Evolutionary conservation across 2,888 invertebrate genomes (phyloP), one percentile per base, ranked within the genome.

Genomic region (Scrobipalpa costella): DNA sequence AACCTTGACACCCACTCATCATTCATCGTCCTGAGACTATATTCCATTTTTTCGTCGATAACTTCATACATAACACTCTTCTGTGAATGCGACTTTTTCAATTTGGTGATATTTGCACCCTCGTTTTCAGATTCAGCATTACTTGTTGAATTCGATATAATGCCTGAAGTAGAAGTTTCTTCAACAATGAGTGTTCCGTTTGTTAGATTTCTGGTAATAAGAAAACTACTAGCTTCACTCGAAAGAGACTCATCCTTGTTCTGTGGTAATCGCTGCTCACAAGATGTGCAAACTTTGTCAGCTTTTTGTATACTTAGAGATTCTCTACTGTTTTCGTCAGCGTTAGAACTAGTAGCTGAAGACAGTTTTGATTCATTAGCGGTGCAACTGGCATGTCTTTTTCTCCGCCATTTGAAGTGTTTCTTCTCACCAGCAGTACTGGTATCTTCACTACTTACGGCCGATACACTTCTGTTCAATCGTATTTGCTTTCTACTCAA

Each of bases 1-100:
- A 86, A 89, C 63, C 86, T 79, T 36, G 84, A 84, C 7, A 88
- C 72, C 86, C 86, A 90, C 70, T 89, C 88, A 44, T 90, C 88
- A 44, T 74, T 72, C 67, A 83, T 79, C 49, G 69, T 73, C 69
- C 57, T 76, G 40, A 90, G 77, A 70, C 73, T 72, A 6, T 86
- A 79, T 57, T 81, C 79, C 84, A 88, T 86, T 21, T 34, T 66
- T 40, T 72, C 66, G 65, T 73, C 74, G 7, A 75, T 79, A 8
- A 89, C 70, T 73, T 78, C 73, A 70, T 82, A 86, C 82, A 84
- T 80, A 8, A 75, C 74, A 59, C 27, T 59, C 1, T 59, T 40
- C 7, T 38, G n/a, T 38, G n/a, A 27, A 7, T 27, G 8, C 13
- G n/a, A 13, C 33, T 59, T 7, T n/a, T 44, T 40, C 0, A 15